These are phyloP conservation scores for Darevskia nairensis DNA, from an alignment of 2,797 vertebrate species.

Conservation along the genomic window DNA sequence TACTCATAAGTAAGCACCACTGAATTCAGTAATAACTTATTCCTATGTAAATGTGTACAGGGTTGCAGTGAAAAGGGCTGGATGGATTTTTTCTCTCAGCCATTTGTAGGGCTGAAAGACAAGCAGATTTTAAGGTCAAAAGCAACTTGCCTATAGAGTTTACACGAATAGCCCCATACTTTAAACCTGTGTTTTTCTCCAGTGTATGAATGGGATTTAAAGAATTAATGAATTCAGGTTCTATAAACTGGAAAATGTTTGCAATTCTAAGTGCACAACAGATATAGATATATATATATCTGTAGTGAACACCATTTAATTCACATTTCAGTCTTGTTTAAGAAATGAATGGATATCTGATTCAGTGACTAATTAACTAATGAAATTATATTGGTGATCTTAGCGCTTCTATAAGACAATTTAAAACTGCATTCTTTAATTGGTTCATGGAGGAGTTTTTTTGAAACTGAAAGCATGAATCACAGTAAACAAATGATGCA, in stretches of 20 bases:
- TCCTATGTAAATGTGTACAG: not conserved
- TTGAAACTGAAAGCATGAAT: not conserved
- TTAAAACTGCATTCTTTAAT: not conserved
- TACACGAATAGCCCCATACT: too few species aligned
- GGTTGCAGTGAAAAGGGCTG: not conserved
- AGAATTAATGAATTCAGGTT: not conserved
- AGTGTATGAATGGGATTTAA: not conserved
- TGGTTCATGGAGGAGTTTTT: not conserved
- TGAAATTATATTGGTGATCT: not conserved
- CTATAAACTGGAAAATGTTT: not conserved
- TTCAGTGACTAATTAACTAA: not conserved
- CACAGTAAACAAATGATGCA: not conserved
- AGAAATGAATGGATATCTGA: not conserved
- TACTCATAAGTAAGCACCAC: not conserved
- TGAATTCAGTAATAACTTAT: not conserved
- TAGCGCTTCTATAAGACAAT: not conserved
- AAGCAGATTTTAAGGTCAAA: not conserved
- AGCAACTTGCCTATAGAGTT: not conserved
- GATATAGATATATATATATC: not conserved
- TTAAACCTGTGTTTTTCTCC: not conserved
- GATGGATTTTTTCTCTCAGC: not conserved
- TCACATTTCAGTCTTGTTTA: not conserved
- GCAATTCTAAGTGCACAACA: not conserved
- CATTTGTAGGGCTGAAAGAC: not conserved
- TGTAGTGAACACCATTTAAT: too few species aligned